A percentile compares a stretch with the other conserved stretches of the same genome.
Conservation (phyloP, 2,888 invertebrate species). For the Acrocera orbiculus region DNA sequence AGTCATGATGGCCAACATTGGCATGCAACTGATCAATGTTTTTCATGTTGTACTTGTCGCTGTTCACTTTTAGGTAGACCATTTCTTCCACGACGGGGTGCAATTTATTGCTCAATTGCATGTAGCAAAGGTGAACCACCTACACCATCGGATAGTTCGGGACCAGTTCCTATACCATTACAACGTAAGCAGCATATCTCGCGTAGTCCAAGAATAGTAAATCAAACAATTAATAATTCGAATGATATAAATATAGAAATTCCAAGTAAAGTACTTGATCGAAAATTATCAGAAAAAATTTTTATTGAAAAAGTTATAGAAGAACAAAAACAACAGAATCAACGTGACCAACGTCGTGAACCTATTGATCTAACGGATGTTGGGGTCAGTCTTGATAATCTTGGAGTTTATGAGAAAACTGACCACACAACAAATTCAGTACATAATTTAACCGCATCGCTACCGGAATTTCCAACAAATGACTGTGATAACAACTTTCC, state of each 20-base stretch:
- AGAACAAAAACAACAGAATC: constrained; percentile 17
- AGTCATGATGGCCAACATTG: constrained; percentile 94
- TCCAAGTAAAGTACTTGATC: constrained; percentile 22
- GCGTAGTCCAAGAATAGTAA: constrained; percentile 38
- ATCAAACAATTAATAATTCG: constrained; percentile 32
- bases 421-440: constrained; percentile 16
- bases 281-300: constrained; percentile 19
- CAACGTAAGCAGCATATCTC: constrained; percentile 29
- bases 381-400: constrained; percentile 36
- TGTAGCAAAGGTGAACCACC: constrained; percentile 85
- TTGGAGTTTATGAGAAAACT: constrained; percentile 32
- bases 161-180: constrained; percentile 44
- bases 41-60: constrained; percentile 79
- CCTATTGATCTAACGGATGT: constrained; percentile 41
- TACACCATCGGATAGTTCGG: constrained; percentile 68
- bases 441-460: constrained; percentile 35
- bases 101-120: constrained; percentile 87
- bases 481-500: constrained; percentile 24
- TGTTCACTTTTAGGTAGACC: constrained; percentile 62
- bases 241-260: constrained; percentile 15
- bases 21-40: constrained; percentile 90
- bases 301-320: constrained; percentile 22
- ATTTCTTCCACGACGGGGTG: constrained; percentile 77
- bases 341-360: constrained; percentile 40
- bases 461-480: constrained; percentile 38